Evolutionary conservation across 1,140 invertebrate genomes (phyloP), one percentile per base, ranked within the genome.

Genomic region (Papilio machaon): DNA sequence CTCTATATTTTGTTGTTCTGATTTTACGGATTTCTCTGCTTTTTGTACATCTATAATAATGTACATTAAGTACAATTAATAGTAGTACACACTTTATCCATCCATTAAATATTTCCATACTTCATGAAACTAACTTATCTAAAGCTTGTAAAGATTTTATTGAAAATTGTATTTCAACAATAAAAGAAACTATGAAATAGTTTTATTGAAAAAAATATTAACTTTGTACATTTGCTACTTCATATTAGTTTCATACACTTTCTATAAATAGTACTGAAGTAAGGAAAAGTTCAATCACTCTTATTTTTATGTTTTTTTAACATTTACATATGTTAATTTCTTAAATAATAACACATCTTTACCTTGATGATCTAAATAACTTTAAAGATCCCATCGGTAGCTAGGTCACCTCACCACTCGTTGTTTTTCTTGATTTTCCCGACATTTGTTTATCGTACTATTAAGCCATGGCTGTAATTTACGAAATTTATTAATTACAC

Each of bases 31-130:
- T 1, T 49, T 23, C 43, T 49, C 19, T 38, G 15, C 64, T 54
- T 7, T 54, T 35, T 9, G 23, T 52, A 35, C 30, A 54, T 52
- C 11, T 13, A 35, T 23, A 76, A 54, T 54, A 52, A 7, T 13
- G 47, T 76, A 76, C 11, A 54, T 54, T 76, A 35, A 70, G 8
- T 35, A 70, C 11, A 70, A 35, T 70, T 38, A 70, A 0, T 38
- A 70, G 11, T 15, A 70, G 30, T 7, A 70, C 13, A 35, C 30
- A 70, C 13, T 70, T 76, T 54, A 30, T 38, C 74, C 23, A 54
- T 54, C 9, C 13, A 54, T 30, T 76, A 54, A 52, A 52, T 23
- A 52, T 76, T 76, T 76, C 19, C 74, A 52, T 70, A 35, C 30
- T 38, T 70, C 64, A 35, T 35, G 13, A 70, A 70, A 35, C 13